Evolutionary conservation across 1,140 invertebrate genomes (phyloP).

Genomic region (Pemphigus obesinymphae): DNA sequence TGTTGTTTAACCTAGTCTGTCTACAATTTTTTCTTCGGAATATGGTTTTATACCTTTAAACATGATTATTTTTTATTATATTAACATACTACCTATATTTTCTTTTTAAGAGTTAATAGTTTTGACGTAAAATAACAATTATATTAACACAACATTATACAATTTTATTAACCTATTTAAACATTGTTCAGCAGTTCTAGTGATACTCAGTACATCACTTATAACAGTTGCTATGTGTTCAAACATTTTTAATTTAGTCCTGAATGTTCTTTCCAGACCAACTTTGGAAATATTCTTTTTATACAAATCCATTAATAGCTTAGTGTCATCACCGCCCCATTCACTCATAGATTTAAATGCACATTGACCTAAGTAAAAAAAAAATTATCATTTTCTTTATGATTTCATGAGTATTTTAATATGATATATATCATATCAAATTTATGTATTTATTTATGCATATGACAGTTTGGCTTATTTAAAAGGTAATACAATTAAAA

Average conservation of each 20-base stretch:
- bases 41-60: conserved; percentile 24
- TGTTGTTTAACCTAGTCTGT: not conserved
- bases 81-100: not conserved
- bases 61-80: not conserved
- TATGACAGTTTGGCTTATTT: too few species aligned
- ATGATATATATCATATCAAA: too few species aligned
- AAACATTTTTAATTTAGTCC: conserved; percentile 38
- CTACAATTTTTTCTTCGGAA: conserved; percentile 23
- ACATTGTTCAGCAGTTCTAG: conserved; percentile 34
- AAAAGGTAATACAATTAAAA: too few species aligned
- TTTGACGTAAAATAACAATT: too few species aligned
- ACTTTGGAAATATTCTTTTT: conserved; percentile 32
- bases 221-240: not conserved
- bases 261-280: conserved; percentile 23
- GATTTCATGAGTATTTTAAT: not conserved
- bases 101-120: too few species aligned
- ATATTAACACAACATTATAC: too few species aligned
- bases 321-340: conserved; percentile 25
- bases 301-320: conserved; percentile 18
- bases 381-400: not conserved
- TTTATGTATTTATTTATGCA: too few species aligned
- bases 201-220: conserved; percentile 2
- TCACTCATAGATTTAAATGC: not conserved
- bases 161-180: not conserved
- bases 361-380: not conserved